Conservation (phyloP, 2,113 vertebrate genomes). For the Etheostoma cragini region DNA sequence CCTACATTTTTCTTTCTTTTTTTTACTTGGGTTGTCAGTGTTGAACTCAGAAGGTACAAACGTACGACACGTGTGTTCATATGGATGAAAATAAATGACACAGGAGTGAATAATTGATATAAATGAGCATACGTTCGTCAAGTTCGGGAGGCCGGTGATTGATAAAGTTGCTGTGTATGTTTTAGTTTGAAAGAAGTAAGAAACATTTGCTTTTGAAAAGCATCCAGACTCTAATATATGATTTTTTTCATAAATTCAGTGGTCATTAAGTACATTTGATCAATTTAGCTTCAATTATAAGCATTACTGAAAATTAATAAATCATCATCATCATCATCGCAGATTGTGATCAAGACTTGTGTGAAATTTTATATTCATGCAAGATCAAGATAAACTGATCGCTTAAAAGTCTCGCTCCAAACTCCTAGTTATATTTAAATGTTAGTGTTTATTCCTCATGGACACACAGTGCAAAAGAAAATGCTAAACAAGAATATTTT, state of each 20-base stretch:
- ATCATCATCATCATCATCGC: slow-evolving; percentile 37
- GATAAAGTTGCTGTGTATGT: slow-evolving; percentile 53
- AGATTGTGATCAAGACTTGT: slow-evolving; percentile 66
- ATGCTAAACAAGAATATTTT: slow-evolving; percentile 85
- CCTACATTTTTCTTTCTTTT: slow-evolving; percentile 41
- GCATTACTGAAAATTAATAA: slow-evolving; percentile 58
- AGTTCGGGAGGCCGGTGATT: slow-evolving; percentile 45
- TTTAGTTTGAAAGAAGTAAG: slow-evolving; percentile 29
- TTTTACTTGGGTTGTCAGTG: slow-evolving; percentile 21
- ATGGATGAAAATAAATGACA: slow-evolving; percentile 60
- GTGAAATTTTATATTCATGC: slow-evolving; percentile 58
- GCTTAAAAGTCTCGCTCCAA: slow-evolving; percentile 63
- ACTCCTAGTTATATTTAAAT: slow-evolving; percentile 78
- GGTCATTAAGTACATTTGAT: slow-evolving; percentile 25
- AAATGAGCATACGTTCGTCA: slow-evolving; percentile 31
- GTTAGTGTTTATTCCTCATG: slow-evolving; percentile 81
- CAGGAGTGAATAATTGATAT: slow-evolving; percentile 65
- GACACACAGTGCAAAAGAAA: slow-evolving; percentile 72
- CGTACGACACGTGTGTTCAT: slow-evolving; percentile 38
- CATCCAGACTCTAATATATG: neutral
- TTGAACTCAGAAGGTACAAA: slow-evolving; percentile 52
- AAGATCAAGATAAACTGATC: slow-evolving; percentile 71
- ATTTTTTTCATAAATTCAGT: slow-evolving; percentile 1
- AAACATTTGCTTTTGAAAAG: slow-evolving; percentile 10
- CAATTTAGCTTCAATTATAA: slow-evolving; percentile 32